phyloP scores from a whole-genome alignment of 2,888 invertebrate species.

The Drosophila macrospina region DNA sequence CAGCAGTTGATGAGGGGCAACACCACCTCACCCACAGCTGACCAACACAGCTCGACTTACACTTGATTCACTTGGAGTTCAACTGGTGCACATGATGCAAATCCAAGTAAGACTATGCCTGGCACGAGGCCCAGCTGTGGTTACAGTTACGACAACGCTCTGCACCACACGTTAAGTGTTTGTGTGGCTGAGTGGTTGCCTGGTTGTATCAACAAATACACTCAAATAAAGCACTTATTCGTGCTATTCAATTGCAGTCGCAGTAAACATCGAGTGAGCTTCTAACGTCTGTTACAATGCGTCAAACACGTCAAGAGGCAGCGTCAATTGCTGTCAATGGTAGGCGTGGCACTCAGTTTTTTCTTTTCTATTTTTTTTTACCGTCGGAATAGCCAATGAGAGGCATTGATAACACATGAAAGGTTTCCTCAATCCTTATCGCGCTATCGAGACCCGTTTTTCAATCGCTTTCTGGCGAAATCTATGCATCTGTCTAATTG shows the following conservation, averaged over 20 bases:
- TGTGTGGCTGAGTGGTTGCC: not conserved
- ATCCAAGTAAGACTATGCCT: conserved; percentile 57
- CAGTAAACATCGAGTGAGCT: not conserved
- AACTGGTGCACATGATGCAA: conserved; percentile 31
- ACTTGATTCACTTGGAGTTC: conserved; percentile 16
- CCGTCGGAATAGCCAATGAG: conserved; percentile 1
- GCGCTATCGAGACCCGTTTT: not conserved
- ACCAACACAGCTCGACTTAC: conserved; percentile 52
- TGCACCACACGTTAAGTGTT: conserved; percentile 34
- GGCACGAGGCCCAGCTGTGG: conserved; percentile 24
- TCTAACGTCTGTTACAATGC: conserved; percentile 29
- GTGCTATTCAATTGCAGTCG: conserved; percentile 13
- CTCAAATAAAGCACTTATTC: conserved; percentile 6
- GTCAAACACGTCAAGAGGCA: conserved; percentile 19
- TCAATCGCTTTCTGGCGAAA: conserved; percentile 1
- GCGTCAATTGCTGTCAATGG: conserved; percentile 28
- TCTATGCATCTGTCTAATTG: conserved; percentile 10
- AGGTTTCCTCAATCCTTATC: conserved; percentile 12
- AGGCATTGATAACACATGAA: conserved; percentile 18
- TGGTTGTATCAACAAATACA: conserved; percentile 22
- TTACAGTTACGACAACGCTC: conserved; percentile 6
- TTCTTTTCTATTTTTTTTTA: not conserved
- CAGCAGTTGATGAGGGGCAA: not conserved
- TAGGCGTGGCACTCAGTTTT: conserved; percentile 4
- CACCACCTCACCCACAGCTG: not conserved